Evolutionary conservation across 2,797 vertebrate species (phyloP).

Genomic region (Ataeniobius toweri): DNA sequence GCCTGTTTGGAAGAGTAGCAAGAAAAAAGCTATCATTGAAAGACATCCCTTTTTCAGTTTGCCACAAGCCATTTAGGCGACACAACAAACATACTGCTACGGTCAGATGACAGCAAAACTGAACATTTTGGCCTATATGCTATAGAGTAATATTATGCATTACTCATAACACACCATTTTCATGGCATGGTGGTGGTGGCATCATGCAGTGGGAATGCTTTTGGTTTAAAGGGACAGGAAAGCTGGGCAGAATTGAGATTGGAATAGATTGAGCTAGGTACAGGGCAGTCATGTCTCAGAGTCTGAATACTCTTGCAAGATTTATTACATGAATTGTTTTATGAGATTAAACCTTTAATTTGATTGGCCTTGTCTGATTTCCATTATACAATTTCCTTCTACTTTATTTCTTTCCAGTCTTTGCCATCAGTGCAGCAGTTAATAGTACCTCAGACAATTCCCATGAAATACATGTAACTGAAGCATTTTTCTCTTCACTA

Average conservation of each 20-base stretch:
- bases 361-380: neutral
- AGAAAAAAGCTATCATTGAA: neutral
- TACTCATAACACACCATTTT: no score
- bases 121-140: no score
- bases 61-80: no score
- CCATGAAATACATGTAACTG: neutral
- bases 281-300: neutral
- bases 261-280: neutral
- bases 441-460: neutral
- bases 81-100: no score
- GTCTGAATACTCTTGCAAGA: neutral
- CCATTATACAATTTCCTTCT: neutral
- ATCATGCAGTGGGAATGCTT: neutral
- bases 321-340: neutral
- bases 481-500: constrained; percentile 1
- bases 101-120: no score
- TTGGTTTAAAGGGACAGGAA: neutral
- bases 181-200: neutral
- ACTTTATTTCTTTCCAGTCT: neutral
- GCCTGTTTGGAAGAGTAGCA: neutral
- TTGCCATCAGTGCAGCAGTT: neutral
- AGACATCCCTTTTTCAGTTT: no score
- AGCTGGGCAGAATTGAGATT: neutral
- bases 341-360: neutral
- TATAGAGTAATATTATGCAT: neutral